Evolutionary conservation across 2,113 vertebrate species (phyloP), one percentile per base, ranked within the genome.

Genomic region (Neodon shergylaensis): DNA sequence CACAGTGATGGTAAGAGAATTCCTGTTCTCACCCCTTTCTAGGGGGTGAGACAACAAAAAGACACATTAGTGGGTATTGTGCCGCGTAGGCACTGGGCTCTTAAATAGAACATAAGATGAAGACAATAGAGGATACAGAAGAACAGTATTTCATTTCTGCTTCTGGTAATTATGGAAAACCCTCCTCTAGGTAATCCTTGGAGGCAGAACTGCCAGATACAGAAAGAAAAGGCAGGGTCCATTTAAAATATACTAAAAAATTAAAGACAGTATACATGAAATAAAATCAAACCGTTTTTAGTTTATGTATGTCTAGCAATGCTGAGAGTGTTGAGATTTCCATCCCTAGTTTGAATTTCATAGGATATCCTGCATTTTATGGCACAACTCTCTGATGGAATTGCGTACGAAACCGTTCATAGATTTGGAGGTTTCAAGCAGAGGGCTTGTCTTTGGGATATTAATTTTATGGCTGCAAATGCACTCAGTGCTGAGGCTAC

Each of bases 391-490:
- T 79, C 26, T 36, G 47, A 93, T 94, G 70, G 79, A 93, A 65
- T 58, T 26, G 65, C 83, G 68, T 94, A 52, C 72, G 91, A 95
- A 96, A 92, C 84, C 84, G 88, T 84, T 88, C 58, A 81, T 16
- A 77, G 72, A 76, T 92, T 63, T 83, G 79, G 49, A 95, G 72
- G 58, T 95, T 95, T 92, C 65, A 94, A 92, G 74, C 90, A 93
- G 68, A 89, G 85, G 81, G 28, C 93, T 66, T 81, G 65, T 92
- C 70, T 84, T 84, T 73, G 91, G 79, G 92, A 92, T 96, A 88
- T 96, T 94, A 94, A 96, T 95, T 97, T 97, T 90, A 90, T 39
- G 70, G 89, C 90, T 93, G 76, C 85, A 88, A 84, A 96, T 92
- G 90, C 91, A 44, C 84, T 78, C 84, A 78, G 81, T 7, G 12